A percentile compares a stretch with the other conserved stretches of the same genome.
These are phyloP conservation scores for Pan troglodytes DNA, from an alignment of 2,113 vertebrate species.

Conservation along the genomic window NHGRI_mPanTro3-v2.1_pri NC_072404.2:26862001-26862500, in stretches of 20 bases:
- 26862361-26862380: neutral
- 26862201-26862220: neutral
- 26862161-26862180: neutral
- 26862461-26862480: neutral
- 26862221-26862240: neutral
- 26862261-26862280: neutral
- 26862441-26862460: neutral
- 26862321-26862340: neutral
- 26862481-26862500: neutral
- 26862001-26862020: neutral
- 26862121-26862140: neutral
- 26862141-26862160: neutral
- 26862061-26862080: neutral
- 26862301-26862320: neutral
- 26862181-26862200: neutral
- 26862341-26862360: neutral
- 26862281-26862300: neutral
- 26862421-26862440: constrained; percentile 1
- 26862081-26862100: neutral
- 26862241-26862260: neutral
- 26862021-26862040: neutral
- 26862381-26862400: neutral
- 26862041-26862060: constrained; percentile 38
- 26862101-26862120: neutral
- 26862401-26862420: neutral